Conservation (phyloP, 2,888 invertebrate species). For the Ornithoptera priamus region DNA sequence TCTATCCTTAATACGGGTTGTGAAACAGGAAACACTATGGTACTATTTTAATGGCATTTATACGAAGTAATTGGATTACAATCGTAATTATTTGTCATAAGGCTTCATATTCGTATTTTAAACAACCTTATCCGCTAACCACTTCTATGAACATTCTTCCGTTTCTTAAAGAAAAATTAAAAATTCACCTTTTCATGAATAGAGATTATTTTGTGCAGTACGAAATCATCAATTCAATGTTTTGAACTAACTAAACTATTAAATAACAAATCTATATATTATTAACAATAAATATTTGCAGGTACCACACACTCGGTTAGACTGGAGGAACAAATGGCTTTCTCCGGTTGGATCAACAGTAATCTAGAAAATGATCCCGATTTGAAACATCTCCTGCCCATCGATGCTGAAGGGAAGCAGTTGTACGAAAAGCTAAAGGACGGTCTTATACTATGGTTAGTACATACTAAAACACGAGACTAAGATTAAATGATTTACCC, state of each 20-base stretch:
- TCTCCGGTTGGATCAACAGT: constrained; percentile 99
- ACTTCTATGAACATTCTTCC: neutral
- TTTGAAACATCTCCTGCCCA: constrained; percentile 92
- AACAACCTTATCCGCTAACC: neutral
- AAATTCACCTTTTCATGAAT: no score
- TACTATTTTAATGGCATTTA: neutral
- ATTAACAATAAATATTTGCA: constrained; percentile 34
- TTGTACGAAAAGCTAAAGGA: constrained; percentile 97
- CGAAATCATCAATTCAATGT: no score
- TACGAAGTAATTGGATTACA: neutral
- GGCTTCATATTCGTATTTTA: neutral
- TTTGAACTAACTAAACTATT: no score
- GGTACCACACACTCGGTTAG: constrained; percentile 96
- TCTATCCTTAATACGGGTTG: neutral
- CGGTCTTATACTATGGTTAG: constrained; percentile 95
- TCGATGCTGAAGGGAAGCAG: constrained; percentile 93
- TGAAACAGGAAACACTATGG: neutral
- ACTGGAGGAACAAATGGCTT: constrained; percentile 96
- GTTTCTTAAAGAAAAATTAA: neutral
- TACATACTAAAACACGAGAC: constrained; percentile 16
- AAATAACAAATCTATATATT: no score
- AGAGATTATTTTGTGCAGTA: no score
- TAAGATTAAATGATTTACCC: no score
- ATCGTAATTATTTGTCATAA: neutral
- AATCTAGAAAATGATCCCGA: constrained; percentile 94